phyloP scores from a whole-genome alignment of 2,113 vertebrate genomes.

The Ranitomeya imitator region DNA sequence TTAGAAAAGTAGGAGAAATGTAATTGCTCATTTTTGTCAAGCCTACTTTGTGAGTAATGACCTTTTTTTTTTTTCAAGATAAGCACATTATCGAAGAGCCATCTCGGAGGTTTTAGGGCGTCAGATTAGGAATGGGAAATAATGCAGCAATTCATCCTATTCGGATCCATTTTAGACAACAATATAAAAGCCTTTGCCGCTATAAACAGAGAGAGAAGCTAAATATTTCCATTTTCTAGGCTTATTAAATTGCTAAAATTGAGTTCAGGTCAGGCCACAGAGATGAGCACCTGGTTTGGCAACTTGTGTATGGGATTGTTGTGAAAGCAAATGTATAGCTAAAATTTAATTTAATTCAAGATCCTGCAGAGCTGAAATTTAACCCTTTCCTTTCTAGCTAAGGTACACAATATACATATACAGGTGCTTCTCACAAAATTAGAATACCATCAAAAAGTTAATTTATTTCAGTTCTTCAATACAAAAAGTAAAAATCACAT shows the following conservation, averaged over 20 bases:
- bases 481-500: no score
- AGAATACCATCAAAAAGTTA: no score
- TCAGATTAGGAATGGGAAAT: slow-evolving; percentile 19
- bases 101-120: not conserved
- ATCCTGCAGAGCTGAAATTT: no score
- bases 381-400: no score
- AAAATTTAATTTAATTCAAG: not conserved
- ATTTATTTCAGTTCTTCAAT: no score
- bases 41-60: slow-evolving; percentile 56
- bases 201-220: slow-evolving; percentile 2
- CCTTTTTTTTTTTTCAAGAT: slow-evolving; percentile 57
- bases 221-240: slow-evolving; percentile 5
- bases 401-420: no score
- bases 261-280: slow-evolving; percentile 20
- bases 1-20: slow-evolving; percentile 64
- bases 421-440: no score
- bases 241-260: slow-evolving; percentile 26
- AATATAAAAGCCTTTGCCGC: slow-evolving; percentile 15
- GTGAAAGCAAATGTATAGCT: not conserved
- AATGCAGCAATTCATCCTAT: slow-evolving; percentile 25
- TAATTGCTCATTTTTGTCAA: slow-evolving; percentile 63
- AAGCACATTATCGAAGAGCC: slow-evolving; percentile 27
- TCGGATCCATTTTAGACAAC: slow-evolving; percentile 15
- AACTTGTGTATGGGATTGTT: not conserved
- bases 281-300: not conserved